phyloP scores from a whole-genome alignment of 53 echinoderm and acorn worm species.

The Crossaster papposus region DNA sequence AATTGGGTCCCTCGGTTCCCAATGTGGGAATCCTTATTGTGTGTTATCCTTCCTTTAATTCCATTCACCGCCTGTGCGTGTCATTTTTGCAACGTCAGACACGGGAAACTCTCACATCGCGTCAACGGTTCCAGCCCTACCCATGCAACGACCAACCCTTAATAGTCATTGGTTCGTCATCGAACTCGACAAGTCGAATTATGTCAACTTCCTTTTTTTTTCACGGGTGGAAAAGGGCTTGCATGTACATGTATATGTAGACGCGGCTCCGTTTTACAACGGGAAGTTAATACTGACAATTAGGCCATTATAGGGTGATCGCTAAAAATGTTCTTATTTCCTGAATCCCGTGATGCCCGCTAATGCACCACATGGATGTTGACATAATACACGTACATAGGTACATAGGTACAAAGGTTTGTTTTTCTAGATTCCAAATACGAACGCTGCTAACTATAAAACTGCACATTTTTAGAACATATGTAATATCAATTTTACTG shows the following conservation, averaged over 20 bases:
- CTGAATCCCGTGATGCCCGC: no score
- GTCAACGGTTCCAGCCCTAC: neutral
- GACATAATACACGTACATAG: no score
- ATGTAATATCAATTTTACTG: no score
- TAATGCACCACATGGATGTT: no score
- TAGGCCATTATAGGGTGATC: no score
- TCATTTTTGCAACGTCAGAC: neutral
- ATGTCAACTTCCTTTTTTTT: neutral
- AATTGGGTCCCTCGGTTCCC: no score
- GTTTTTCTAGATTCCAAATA: no score
- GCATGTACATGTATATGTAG: neutral
- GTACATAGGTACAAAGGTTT: no score
- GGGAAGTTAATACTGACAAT: neutral
- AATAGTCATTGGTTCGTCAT: neutral
- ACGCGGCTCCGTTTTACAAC: neutral
- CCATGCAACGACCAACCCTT: neutral
- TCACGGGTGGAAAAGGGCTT: slow-evolving; percentile 3
- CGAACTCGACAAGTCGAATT: neutral
- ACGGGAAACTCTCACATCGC: neutral
- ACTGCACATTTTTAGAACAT: no score
- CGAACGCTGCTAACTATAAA: no score
- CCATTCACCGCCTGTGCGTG: neutral
- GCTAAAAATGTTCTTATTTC: no score
- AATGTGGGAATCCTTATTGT: no score
- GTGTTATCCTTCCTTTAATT: neutral